A percentile compares a stretch with the other conserved stretches of the same genome.
These are phyloP conservation scores for Cryptus viduatorius DNA, from an alignment of 2,888 invertebrate genomes.

Conservation along the genomic window DNA sequence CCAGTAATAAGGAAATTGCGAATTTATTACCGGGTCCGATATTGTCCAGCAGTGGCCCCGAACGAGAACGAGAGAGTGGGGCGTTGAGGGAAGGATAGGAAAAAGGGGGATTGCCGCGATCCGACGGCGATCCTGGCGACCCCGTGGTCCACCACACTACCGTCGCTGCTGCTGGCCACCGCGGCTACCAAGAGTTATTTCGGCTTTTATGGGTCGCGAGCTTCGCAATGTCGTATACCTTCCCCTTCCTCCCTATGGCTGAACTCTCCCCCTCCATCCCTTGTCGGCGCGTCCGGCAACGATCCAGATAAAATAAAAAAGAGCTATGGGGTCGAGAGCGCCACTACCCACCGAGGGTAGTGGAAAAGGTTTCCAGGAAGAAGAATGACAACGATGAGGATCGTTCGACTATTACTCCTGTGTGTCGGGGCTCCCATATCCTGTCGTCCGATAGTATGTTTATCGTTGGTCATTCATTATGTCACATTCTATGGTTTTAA, in stretches of 20 bases:
- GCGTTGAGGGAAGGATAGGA: constrained; percentile 37
- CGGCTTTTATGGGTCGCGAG: constrained; percentile 82
- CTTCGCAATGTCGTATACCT: constrained; percentile 69
- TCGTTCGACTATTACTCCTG: constrained; percentile 32
- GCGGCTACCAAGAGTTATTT: constrained; percentile 82
- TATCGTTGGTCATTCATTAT: constrained; percentile 51
- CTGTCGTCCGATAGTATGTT: constrained; percentile 49
- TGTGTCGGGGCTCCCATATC: constrained; percentile 32
- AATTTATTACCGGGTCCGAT: constrained; percentile 84
- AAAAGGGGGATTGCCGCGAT: constrained; percentile 46
- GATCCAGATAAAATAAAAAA: constrained; percentile 77
- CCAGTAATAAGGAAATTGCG: constrained; percentile 85
- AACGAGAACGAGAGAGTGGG: constrained; percentile 59
- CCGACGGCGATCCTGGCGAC: constrained; percentile 55
- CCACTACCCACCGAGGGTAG: background rate
- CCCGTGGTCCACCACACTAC: constrained; percentile 61
- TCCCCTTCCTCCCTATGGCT: background rate
- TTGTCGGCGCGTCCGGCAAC: constrained; percentile 77
- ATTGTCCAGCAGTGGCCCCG: constrained; percentile 76
- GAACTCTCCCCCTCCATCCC: background rate
- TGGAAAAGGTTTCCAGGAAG: constrained; percentile 46
- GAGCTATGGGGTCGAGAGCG: constrained; percentile 56
- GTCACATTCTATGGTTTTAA: background rate
- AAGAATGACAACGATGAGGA: constrained; percentile 54
- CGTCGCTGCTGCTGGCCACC: constrained; percentile 52